These are phyloP conservation scores for Drosophila borealis DNA, from an alignment of 2,888 invertebrate species.

Conservation along the genomic window DNA sequence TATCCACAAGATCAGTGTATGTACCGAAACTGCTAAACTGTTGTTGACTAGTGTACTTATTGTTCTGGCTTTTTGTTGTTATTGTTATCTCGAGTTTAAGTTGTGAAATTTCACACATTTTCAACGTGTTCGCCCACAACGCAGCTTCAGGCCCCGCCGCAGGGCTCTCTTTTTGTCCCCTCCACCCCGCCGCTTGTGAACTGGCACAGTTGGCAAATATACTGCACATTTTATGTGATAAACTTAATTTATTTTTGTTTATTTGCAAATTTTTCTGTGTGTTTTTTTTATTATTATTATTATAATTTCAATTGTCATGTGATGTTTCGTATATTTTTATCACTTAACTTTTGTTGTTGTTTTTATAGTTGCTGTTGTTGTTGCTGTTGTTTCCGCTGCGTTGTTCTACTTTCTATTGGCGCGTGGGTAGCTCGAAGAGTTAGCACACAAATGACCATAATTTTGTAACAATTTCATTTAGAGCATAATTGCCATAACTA, in stretches of 20 bases:
- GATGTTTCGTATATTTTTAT: conserved; percentile 52
- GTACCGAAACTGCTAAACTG: background rate
- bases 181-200: conserved; percentile 46
- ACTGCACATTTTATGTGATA: conserved; percentile 52
- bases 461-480: conserved; percentile 76
- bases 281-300: conserved; percentile 35
- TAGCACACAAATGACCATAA: conserved; percentile 55
- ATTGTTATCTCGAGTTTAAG: conserved; percentile 25
- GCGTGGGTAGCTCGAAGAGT: conserved; percentile 66
- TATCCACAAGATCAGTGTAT: too few relatives aligned
- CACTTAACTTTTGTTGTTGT: conserved; percentile 32
- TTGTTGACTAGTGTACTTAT: conserved; percentile 33
- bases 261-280: conserved; percentile 53
- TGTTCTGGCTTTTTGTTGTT: conserved; percentile 23
- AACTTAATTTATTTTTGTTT: conserved; percentile 69
- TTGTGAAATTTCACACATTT: conserved; percentile 75
- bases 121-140: conserved; percentile 27
- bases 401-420: conserved; percentile 73
- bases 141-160: background rate
- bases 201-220: conserved; percentile 63
- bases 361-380: conserved; percentile 7
- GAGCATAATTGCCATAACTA: conserved; percentile 70
- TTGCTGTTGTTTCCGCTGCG: conserved; percentile 16
- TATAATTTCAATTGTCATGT: conserved; percentile 62
- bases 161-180: background rate